These are phyloP conservation scores for Synergus japonicus DNA, from an alignment of 2,888 invertebrate species.

Conservation along the genomic window DNA sequence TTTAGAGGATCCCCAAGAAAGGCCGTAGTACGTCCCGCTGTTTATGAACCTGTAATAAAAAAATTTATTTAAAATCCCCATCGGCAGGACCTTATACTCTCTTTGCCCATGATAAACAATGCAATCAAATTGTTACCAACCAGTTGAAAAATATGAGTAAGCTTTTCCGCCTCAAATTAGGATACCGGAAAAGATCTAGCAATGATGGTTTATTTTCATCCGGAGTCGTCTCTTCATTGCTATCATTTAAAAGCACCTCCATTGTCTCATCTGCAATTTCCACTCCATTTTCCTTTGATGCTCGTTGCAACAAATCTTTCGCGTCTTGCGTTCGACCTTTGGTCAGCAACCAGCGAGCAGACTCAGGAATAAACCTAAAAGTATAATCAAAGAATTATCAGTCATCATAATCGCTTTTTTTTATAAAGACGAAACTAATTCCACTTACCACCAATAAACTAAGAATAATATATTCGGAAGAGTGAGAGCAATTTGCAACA, in stretches of 20 bases:
- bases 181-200: slow-evolving; percentile 82
- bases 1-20: slow-evolving; percentile 87
- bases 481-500: slow-evolving; percentile 84
- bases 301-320: slow-evolving; percentile 81
- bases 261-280: slow-evolving; percentile 79
- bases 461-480: slow-evolving; percentile 84
- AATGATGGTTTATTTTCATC: slow-evolving; percentile 78
- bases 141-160: slow-evolving; percentile 87
- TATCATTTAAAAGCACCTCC: slow-evolving; percentile 79
- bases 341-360: slow-evolving; percentile 85
- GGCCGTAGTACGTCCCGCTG: slow-evolving; percentile 87
- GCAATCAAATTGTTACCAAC: slow-evolving; percentile 75
- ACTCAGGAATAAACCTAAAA: slow-evolving; percentile 84
- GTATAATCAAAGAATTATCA: neutral
- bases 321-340: slow-evolving; percentile 83
- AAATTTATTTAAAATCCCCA: neutral
- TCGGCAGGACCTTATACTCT: too few species aligned
- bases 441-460: slow-evolving; percentile 83
- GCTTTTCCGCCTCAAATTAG: slow-evolving; percentile 83
- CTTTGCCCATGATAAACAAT: too few species aligned
- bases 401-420: neutral
- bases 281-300: slow-evolving; percentile 83
- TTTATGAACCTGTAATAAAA: slow-evolving; percentile 82
- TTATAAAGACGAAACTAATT: neutral
- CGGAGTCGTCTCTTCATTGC: slow-evolving; percentile 69